Evolutionary conservation across 1,140 invertebrate genomes (phyloP).

Genomic region (Nephotettix cincticeps): DNA sequence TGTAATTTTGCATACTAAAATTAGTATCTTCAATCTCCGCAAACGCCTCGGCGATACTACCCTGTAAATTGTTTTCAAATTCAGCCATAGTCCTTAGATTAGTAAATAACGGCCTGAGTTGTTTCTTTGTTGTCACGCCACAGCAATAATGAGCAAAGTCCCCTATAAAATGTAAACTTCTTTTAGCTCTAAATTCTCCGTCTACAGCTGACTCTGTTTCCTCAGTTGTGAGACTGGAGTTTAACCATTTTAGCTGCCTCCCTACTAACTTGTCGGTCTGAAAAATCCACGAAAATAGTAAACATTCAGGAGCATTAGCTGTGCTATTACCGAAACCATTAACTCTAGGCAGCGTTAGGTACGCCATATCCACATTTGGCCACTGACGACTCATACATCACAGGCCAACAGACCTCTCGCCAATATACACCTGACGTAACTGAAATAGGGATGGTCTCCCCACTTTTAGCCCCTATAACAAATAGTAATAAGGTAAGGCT

Average conservation of each 20-base stretch:
- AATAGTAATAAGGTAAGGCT: background rate
- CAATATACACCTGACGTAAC: background rate
- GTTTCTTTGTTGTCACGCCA: background rate
- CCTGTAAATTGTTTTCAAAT: background rate
- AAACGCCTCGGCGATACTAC: background rate
- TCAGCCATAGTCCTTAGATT: background rate
- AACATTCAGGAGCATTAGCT: background rate
- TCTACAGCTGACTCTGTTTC: background rate
- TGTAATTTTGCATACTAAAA: background rate
- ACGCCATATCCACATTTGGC: background rate
- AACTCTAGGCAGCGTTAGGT: background rate
- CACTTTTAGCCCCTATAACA: background rate
- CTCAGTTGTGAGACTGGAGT: background rate
- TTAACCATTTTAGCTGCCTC: background rate
- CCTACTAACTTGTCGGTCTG: background rate
- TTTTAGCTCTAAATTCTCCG: background rate
- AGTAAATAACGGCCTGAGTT: background rate
- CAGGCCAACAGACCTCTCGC: background rate
- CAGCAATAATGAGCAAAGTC: background rate
- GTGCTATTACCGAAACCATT: background rate
- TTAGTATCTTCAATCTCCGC: background rate
- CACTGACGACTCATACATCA: background rate
- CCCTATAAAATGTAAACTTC: background rate
- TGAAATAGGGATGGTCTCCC: background rate
- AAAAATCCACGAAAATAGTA: background rate